Percentiles rank a stretch among this genome's conserved stretches.
phyloP scores from a whole-genome alignment of 1,140 invertebrate genomes.

The Agrilus planipennis region DNA sequence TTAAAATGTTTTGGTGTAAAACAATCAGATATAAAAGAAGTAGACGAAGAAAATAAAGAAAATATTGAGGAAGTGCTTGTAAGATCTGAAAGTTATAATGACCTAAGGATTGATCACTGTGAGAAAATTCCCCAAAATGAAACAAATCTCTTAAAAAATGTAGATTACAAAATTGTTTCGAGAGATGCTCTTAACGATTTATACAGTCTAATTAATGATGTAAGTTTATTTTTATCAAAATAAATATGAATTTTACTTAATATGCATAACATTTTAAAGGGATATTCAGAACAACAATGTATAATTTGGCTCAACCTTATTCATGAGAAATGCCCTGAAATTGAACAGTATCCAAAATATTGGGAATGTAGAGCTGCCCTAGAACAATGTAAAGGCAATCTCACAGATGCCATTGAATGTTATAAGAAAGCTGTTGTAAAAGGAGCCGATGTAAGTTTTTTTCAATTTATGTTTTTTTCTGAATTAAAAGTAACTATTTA shows the following conservation, averaged over 20 bases:
- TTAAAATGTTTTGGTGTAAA: constrained; percentile 21
- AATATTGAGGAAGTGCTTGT: constrained; percentile 38
- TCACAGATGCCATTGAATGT: constrained; percentile 40
- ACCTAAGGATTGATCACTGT: constrained; percentile 15
- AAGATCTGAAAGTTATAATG: constrained; percentile 19
- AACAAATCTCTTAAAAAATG: neutral
- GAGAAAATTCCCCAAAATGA: neutral
- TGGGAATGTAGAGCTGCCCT: constrained; percentile 46
- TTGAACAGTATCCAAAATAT: constrained; percentile 36
- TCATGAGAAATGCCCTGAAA: constrained; percentile 30
- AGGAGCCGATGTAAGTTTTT: constrained; percentile 38
- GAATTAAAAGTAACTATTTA: neutral
- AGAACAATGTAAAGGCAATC: constrained; percentile 40
- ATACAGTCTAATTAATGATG: constrained; percentile 29
- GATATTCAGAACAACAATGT: constrained; percentile 37
- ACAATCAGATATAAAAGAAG: constrained; percentile 16
- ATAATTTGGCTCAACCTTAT: constrained; percentile 40
- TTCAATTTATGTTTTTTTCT: no score
- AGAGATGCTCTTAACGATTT: constrained; percentile 30
- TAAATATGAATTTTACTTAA: neutral
- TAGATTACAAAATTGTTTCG: constrained; percentile 13
- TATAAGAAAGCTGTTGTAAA: constrained; percentile 41
- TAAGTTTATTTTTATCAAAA: constrained; percentile 12
- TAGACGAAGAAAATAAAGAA: constrained; percentile 42
- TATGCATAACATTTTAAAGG: constrained; percentile 18